Base-by-base conservation (phyloP, 1,140 invertebrate species). In the Meteorus sp. region DNA sequence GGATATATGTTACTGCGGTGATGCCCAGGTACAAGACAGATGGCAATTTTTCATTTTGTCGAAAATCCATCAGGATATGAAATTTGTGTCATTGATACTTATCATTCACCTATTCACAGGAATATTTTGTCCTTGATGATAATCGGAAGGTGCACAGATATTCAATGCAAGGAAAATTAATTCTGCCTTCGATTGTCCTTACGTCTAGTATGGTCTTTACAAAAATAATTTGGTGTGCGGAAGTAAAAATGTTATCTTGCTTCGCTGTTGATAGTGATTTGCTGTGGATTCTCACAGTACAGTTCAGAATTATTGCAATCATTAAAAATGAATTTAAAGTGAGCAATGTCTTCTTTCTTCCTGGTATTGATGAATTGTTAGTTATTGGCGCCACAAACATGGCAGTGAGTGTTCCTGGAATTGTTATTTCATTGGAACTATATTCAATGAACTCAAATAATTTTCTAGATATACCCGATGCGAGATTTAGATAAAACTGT, bases 251-350 rank as follows among this genome's bases (percentile, higher is more conserved):
- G 15, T 59, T 59, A 2, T 35, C 33, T 1, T 43, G 61, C 45
- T 66, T 43, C 27, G 22, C 50, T 8, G 59, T 47, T 15, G 25
- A 61, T 39, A 56, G 63, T 35, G 64, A 66, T 41, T 25, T 63
- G 6, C 53, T 66, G 2, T 63, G 64, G 64, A 13, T 66, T 1
- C 9, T 66, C 9, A 56, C 51, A 3, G 17, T 25, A 11, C 27
- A 45, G 3, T 66, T 44, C 22, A 57, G 56, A 60, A 27, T 63
- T 8, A 35, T 58, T 8, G 61, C 63, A 47, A 43, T 59, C 9
- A 15, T 66, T 8, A 54, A 56, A 25, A 66, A 63, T 51, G 61
- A 66, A 50, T 66, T 61, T 37, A 56, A 59, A 19, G 56, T 66
- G 0, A 27, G 55, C 17, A 43, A 61, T 13, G 8, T 66, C 29